Evolutionary conservation across 2,797 vertebrate genomes (phyloP), one percentile per base, ranked within the genome.

Genomic region (Melanogrammus aeglefinus): DNA sequence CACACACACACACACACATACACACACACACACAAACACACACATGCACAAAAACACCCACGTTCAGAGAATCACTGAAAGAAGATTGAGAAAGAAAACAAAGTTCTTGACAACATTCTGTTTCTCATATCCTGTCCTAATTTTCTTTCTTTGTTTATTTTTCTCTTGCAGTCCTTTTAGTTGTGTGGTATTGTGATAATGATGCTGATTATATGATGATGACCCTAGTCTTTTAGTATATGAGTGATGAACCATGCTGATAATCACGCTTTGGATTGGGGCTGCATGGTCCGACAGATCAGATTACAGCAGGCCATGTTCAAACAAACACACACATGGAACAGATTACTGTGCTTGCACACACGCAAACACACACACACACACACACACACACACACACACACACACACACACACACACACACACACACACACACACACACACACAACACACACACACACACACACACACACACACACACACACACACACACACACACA

Each of bases 181-280:
- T 74, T 39, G 2, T 57, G 2, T 21, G 4, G 18, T 57, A 18
- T 51, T 57, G 47, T 57, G 47, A 57, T 7, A 6, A 21, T 57
- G 47, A 21, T 7, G 47, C 16, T 57, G 47, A 41, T 12, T 9
- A 41, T 12, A 12, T 24, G 18, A n/a, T 21, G 38, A 1, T 24
- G 18, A 12, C 73, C 1, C 66, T 10, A 5, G 9, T 6, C 66
- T 70, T 2, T 24, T 27, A 77, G 82, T 89, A 8, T 89, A 8
- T 78, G 74, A 78, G 44, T 83, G 81, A 78, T 84, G 81, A 89
- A 75, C 88, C 83, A 79, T 72, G 71, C 79, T 79, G 74, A 79
- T 87, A 76, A 86, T 85, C 74, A 77, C 74, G 39, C 70, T 74
- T 78, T 82, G 80, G 86, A 83, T 83, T 86, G 77, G 81, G 77